Evolutionary conservation across 2,888 invertebrate genomes (phyloP).

Genomic region (Cerceris ruficornis): DNA sequence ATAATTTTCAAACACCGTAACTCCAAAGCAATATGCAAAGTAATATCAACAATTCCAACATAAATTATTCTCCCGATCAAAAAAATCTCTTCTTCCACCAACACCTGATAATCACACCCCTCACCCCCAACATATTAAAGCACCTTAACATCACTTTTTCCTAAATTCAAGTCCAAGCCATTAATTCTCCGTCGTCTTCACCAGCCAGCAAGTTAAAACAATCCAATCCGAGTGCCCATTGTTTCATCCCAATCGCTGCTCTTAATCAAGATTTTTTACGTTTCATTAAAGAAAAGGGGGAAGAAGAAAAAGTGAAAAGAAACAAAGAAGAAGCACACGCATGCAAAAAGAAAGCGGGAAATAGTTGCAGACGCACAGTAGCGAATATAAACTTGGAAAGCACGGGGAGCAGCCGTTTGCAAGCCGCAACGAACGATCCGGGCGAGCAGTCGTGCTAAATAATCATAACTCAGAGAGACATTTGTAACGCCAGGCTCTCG

Average conservation of each 20-base stretch:
- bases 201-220: too few relatives aligned
- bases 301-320: background rate
- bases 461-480: conserved; percentile 78
- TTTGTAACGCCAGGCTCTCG: conserved; percentile 74
- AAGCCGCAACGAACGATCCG: conserved; percentile 62
- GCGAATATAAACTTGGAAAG: conserved; percentile 33
- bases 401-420: conserved; percentile 31
- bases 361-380: background rate
- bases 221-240: too few relatives aligned
- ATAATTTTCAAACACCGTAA: too few relatives aligned
- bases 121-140: too few relatives aligned
- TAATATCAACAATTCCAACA: too few relatives aligned
- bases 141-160: background rate
- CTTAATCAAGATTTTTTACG: background rate
- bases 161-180: background rate
- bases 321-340: too few relatives aligned
- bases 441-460: conserved; percentile 67
- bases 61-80: too few relatives aligned
- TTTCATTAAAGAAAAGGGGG: background rate
- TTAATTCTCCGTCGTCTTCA: too few relatives aligned
- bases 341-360: background rate
- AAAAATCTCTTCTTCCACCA: too few relatives aligned
- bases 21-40: too few relatives aligned
- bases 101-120: too few relatives aligned
- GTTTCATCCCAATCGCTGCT: too few relatives aligned